Conservation (phyloP, 2,797 vertebrate genomes). For the Pipistrellus pygmaeus region DNA sequence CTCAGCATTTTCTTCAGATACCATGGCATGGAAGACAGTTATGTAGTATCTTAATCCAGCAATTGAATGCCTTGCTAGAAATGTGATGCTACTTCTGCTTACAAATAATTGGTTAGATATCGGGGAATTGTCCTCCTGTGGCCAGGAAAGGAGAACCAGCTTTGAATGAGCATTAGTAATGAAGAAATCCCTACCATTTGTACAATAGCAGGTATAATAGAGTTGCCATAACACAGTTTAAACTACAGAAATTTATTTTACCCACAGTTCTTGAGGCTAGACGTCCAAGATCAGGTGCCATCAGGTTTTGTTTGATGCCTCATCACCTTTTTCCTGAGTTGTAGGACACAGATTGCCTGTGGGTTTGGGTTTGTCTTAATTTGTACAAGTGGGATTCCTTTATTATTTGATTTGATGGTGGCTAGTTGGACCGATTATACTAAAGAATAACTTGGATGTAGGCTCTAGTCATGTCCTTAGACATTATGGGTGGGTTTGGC, state of each 20-base stretch:
- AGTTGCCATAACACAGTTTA: neutral
- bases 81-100: neutral
- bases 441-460: neutral
- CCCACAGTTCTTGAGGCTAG: neutral
- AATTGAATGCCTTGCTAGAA: neutral
- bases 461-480: neutral
- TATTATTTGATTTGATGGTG: neutral
- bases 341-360: neutral
- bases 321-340: neutral
- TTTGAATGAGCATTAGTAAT: neutral
- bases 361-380: neutral
- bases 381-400: neutral
- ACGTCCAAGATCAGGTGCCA: neutral
- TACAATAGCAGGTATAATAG: neutral
- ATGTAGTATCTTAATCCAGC: neutral
- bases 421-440: neutral
- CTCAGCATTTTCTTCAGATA: neutral
- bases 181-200: neutral
- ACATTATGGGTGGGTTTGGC: neutral
- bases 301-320: neutral
- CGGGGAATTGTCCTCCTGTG: neutral
- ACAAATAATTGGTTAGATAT: neutral
- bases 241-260: neutral
- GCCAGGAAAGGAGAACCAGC: neutral
- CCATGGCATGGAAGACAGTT: neutral